Percentiles rank a stretch among this genome's conserved stretches.
phyloP scores from a whole-genome alignment of 2,113 vertebrate species.

The Pitta sordida region DNA sequence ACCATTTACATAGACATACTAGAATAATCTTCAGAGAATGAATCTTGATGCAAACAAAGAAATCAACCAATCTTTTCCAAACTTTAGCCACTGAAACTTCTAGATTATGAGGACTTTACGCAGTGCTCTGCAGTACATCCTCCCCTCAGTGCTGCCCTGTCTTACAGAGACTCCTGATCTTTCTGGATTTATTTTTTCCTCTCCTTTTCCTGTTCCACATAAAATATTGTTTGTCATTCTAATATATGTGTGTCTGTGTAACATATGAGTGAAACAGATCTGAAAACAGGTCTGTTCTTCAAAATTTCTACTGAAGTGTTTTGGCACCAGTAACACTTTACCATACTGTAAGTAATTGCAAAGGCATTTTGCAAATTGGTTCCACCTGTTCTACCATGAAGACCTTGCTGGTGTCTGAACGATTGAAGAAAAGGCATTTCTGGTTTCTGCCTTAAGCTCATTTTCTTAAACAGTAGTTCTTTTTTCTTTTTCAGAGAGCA shows the following conservation, averaged over 20 bases:
- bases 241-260: background rate
- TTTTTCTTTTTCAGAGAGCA: background rate
- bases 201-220: background rate
- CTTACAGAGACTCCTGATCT: background rate
- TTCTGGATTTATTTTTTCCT: background rate
- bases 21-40: background rate
- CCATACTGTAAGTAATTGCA: background rate
- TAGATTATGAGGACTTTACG: background rate
- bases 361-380: background rate
- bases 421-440: background rate
- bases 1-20: rapidly evolving
- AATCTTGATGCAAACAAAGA: background rate
- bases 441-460: background rate
- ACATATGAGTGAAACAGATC: background rate
- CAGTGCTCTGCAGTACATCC: background rate
- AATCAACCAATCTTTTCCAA: background rate
- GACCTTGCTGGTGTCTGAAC: background rate
- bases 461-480: background rate
- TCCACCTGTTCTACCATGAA: background rate
- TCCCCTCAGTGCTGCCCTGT: background rate
- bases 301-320: background rate
- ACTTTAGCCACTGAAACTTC: background rate
- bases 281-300: background rate
- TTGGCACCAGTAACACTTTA: background rate
- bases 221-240: background rate